These are phyloP conservation scores for Nanger granti DNA, from an alignment of 2,113 vertebrate species.

Conservation along the genomic window DNA sequence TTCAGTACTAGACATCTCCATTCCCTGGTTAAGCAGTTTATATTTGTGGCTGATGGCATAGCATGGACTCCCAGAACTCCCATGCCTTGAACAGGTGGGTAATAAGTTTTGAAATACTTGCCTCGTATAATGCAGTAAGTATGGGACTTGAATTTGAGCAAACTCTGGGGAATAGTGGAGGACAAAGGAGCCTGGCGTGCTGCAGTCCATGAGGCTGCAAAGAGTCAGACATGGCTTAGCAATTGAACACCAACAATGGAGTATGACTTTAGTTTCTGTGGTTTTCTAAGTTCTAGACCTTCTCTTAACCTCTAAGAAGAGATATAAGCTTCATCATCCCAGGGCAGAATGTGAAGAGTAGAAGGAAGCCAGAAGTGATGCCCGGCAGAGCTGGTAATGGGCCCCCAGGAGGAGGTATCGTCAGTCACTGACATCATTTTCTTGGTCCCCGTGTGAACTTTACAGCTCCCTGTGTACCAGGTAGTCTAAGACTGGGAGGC, in stretches of 20 bases:
- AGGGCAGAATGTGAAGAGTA: neutral
- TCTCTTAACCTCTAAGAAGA: neutral
- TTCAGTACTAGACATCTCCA: neutral
- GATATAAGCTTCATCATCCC: too few species aligned
- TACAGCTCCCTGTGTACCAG: too few species aligned
- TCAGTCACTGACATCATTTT: accelerated
- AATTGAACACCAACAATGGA: neutral
- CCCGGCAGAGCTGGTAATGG: accelerated
- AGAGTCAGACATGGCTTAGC: neutral
- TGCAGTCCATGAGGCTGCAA: neutral
- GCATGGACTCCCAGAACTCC: neutral
- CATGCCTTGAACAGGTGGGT: neutral
- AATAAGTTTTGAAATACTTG: neutral
- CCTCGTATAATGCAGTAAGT: neutral
- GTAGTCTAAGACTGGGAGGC: neutral
- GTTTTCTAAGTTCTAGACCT: neutral
- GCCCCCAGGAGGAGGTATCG: accelerated
- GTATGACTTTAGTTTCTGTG: neutral
- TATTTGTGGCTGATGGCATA: neutral
- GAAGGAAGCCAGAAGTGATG: neutral
- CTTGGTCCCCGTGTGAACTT: neutral
- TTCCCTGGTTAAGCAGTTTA: neutral
- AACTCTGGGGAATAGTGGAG: neutral
- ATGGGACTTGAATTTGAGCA: neutral
- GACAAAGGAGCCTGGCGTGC: neutral